These are phyloP conservation scores for Pristionchus entomophagus DNA, from an alignment of 2,888 invertebrate species.

Conservation along the genomic window DNA sequence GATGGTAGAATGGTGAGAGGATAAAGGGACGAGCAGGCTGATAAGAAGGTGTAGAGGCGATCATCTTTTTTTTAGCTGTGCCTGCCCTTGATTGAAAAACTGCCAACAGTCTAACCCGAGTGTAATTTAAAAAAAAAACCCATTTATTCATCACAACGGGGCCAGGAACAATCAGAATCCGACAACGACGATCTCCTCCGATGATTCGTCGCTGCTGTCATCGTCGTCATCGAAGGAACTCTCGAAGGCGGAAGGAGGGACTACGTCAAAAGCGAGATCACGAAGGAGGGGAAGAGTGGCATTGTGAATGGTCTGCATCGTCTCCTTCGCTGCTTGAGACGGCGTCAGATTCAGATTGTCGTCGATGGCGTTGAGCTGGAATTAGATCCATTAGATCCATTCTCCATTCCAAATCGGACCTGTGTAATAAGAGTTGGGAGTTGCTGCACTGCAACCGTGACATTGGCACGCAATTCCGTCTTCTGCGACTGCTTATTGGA, in stretches of 20 bases:
- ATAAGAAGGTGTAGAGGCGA: no score
- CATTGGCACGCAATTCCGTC: not conserved
- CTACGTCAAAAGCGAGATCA: not conserved
- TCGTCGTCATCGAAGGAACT: no score
- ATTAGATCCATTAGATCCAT: not conserved
- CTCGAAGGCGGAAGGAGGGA: not conserved
- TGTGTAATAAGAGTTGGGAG: not conserved
- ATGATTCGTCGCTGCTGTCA: no score
- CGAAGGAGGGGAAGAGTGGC: not conserved
- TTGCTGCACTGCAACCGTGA: not conserved
- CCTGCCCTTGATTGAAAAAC: no score
- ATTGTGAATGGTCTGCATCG: not conserved
- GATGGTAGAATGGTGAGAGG: no score
- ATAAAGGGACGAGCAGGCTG: no score
- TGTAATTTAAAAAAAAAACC: no score
- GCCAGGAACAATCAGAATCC: no score
- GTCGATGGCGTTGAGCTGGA: not conserved
- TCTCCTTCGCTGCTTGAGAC: not conserved
- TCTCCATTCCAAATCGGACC: not conserved
- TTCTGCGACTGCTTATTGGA: not conserved
- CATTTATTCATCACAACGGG: no score
- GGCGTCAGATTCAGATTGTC: constrained; percentile 15
- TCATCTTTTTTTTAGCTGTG: no score
- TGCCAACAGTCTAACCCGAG: no score
- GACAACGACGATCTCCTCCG: no score